Evolutionary conservation across 2,888 invertebrate species (phyloP).

Genomic region (Parasteatoda lunata): DNA sequence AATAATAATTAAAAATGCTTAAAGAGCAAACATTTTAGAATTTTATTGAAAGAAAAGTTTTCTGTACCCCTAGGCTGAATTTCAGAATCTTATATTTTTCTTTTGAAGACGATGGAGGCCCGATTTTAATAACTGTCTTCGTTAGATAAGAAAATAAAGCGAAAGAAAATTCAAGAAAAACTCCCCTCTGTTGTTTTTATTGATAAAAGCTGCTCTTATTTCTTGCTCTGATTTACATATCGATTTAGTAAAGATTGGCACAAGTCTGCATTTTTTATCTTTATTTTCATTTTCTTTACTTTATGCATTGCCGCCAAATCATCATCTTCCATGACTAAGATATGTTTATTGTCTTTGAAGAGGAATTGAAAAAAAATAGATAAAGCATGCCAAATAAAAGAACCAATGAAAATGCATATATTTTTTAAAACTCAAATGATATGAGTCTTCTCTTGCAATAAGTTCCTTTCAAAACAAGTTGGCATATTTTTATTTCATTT

Average conservation of each 20-base stretch:
- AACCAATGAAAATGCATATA: constrained; percentile 62
- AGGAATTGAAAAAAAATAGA: constrained; percentile 25
- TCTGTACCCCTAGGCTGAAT: not conserved
- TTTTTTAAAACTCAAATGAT: constrained; percentile 7
- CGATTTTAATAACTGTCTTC: not conserved
- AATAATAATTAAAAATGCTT: too few species aligned
- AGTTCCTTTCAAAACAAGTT: too few species aligned
- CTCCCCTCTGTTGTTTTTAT: constrained; percentile 6
- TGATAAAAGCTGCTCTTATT: constrained; percentile 22
- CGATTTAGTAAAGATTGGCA: constrained; percentile 29
- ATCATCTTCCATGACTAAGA: constrained; percentile 26
- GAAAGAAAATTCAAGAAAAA: not conserved
- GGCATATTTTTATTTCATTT: too few species aligned
- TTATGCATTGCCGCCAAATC: constrained; percentile 34
- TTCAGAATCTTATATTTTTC: not conserved
- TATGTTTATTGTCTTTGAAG: constrained; percentile 48
- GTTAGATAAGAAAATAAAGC: constrained; percentile 1
- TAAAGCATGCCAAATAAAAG: not conserved
- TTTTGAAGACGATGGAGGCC: not conserved
- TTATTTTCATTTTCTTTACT: constrained; percentile 8
- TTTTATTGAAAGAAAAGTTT: too few species aligned
- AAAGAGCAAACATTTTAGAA: too few species aligned
- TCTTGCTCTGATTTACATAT: constrained; percentile 50
- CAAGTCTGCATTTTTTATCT: not conserved
- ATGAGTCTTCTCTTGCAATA: too few species aligned